Evolutionary conservation across 2,113 vertebrate genomes (phyloP), one percentile per base, ranked within the genome.

Genomic region (Bufo bufo): DNA sequence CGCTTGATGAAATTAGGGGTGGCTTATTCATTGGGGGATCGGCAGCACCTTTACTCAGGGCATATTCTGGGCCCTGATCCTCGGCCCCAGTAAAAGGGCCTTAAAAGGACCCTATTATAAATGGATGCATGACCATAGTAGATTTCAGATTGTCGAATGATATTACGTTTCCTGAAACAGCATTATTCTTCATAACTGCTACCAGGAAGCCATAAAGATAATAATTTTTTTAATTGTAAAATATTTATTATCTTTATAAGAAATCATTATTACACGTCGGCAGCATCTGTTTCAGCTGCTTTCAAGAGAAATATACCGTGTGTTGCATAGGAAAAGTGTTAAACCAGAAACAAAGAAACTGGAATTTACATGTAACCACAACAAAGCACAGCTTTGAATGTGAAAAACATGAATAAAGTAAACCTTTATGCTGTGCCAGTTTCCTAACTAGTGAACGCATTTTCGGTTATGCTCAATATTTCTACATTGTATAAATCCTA

Each of bases 351-450:
- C 45, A 83, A 83, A 83, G 81, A 83, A 83, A 69, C 20, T 52
- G 65, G 82, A 84, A 71, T 84, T 84, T 84, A 84, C 82, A 71
- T 84, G 82, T 52, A 84, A 71, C 82, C 82, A 84, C 82, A 84
- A 84, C 71, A 84, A 84, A 84, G 82, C 12, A 17, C 12, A 7
- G 50, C 65, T 43, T 54, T 2, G 3, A 61, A 61, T 81, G 78
- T 59, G 58, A 81, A 81, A 81, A 81, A 61, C 78, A 81, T 43
- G 49, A 66, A 54, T 52, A 71, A 71, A 84, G 43, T 52, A 54
- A 71, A 71, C 63, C 10, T 54, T 84, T 49, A 54, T 54, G 63
- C 33, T 61, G 69, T 84, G 82, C 63, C 82, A 84, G 47, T 9
- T 71, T 71, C 54, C 14, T 13, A 66, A 66, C 56, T 69, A 71